A percentile compares a stretch with the other conserved stretches of the same genome.
These are phyloP conservation scores for Forbesichthys agassizii DNA, from an alignment of 2,113 vertebrate genomes.

Conservation along the genomic window DNA sequence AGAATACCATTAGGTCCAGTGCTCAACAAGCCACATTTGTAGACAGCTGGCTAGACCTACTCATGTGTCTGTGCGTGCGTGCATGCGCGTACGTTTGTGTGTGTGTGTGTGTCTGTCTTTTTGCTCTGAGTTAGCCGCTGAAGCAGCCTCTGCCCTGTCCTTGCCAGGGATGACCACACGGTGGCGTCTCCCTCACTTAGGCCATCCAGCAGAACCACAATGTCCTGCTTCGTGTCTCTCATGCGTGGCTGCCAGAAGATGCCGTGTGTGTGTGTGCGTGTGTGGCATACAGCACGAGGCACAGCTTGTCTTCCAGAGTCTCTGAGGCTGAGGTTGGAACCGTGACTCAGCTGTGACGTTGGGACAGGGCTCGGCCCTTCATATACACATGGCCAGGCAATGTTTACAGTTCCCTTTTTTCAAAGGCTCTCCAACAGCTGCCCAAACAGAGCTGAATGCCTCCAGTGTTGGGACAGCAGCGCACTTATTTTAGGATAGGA, in stretches of 20 bases:
- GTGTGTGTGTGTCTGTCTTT: slow-evolving; percentile 13
- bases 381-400: slow-evolving; percentile 44
- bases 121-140: slow-evolving; percentile 37
- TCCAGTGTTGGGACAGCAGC: slow-evolving; percentile 67
- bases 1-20: slow-evolving; percentile 25
- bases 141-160: slow-evolving; percentile 28
- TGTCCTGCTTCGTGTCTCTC: slow-evolving; percentile 32
- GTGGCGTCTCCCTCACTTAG: slow-evolving; percentile 36
- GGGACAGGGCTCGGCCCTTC: slow-evolving; percentile 43
- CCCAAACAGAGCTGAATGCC: slow-evolving; percentile 74
- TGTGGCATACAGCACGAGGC: slow-evolving; percentile 26
- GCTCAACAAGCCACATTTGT: slow-evolving; percentile 44
- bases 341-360: slow-evolving; percentile 57
- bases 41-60: slow-evolving; percentile 52
- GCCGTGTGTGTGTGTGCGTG: slow-evolving; percentile 13
- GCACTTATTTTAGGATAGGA: slow-evolving; percentile 63
- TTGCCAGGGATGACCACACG: slow-evolving; percentile 51
- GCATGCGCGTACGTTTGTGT: not conserved
- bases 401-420: slow-evolving; percentile 68
- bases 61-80: slow-evolving; percentile 10
- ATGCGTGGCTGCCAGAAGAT: slow-evolving; percentile 31
- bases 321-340: slow-evolving; percentile 41
- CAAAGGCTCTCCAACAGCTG: slow-evolving; percentile 71
- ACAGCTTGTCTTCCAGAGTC: slow-evolving; percentile 31
- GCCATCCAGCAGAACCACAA: slow-evolving; percentile 41